Base-by-base conservation (phyloP, 2,888 invertebrate genomes). In the Mesochorus sp. region DNA sequence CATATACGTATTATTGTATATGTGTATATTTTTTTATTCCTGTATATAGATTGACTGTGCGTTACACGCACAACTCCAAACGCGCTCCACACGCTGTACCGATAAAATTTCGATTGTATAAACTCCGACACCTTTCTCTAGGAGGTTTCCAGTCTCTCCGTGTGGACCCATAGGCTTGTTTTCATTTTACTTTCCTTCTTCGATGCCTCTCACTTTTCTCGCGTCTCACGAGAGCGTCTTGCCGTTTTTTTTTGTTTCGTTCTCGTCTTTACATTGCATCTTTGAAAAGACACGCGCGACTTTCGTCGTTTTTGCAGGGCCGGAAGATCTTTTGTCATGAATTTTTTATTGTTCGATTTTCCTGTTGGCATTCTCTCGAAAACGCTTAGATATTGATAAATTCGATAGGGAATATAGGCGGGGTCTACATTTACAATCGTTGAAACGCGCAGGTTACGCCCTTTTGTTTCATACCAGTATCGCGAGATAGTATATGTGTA, bases 101-200 rank as follows among this genome's bases (percentile, higher is more conserved):
- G 71, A 77, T 64, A 47, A 77, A 77, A 77, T 68, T 77, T 68
- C 73, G 72, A 73, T 73, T 77, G 73, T 73, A 70, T 28, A 53
- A 70, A 70, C 59, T 39, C 62, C 19, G 73, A 70, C 67, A 74
- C 78, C 78, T 78, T 78, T 78, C 78, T 74, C 74, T 44, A 71
- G 10, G 67, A 62, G 57, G 39, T 74, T 70, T 71, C 51, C 74
- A 71, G 44, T 57, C 74, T 51, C 53, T 26, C 31, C 62, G 68
- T 53, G 51, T 49, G 57, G 64, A 31, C 42, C n/a, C 28, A 17
- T 8, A 39, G 67, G 49, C 53, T 19, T 37, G 12, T 64, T 64
- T 55, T 62, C 55, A 34, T 42, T 70, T 74, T 31, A 67, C 64
- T 70, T 70, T 74, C 44, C 44, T 53, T 59, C n/a, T n/a, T n/a